Base-by-base conservation (phyloP, 1,140 invertebrate genomes). In the Halyomorpha halys region DNA sequence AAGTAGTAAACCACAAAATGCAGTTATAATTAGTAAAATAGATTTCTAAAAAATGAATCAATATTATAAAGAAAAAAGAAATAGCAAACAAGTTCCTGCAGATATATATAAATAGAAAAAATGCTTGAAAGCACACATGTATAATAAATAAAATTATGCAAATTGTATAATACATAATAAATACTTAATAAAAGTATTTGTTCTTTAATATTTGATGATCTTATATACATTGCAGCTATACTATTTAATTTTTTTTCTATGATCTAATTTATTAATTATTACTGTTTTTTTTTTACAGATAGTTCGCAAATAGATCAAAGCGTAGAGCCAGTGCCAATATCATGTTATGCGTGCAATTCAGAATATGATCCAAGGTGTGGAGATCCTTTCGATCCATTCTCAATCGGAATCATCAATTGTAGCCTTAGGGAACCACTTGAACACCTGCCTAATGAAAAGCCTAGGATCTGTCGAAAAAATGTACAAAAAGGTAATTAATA, bases 261-360 rank as follows among this genome's bases (percentile, higher is more conserved):
- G 8, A 9, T 51, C 6, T 59, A 21, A n/a, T 59, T 59, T 59
- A 6, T 27, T 59, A n/a, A 14, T 56, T 19, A n/a, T 59, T 59
- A 16, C n/a, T 60, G 6, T 34, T 39, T 61, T 23, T 23, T n/a
- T 61, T 47, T 47, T 61, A 19, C 39, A 44, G 30, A 18, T 47
- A 44, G 21, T 60, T 60, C 60, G 19, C 18, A 25, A 21, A 15
- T 23, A 23, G 60, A 15, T 16, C 18, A 60, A 16, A 18, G 14
- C 11, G 44, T 15, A 15, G 60, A 44, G 3, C 53, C 53, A 11
- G 19, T 23, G 15, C 23, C 53, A 9, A 78, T 83, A 69, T 73
- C 75, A 66, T 93, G 90, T 72, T 93, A 90, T 71, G 82, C 90
- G 68, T 93, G 90, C 75, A 93, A 92, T 76, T 91, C 89, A 61